Evolutionary conservation across 2,888 invertebrate species (phyloP).

Genomic region (Parnassius glacialis): DNA sequence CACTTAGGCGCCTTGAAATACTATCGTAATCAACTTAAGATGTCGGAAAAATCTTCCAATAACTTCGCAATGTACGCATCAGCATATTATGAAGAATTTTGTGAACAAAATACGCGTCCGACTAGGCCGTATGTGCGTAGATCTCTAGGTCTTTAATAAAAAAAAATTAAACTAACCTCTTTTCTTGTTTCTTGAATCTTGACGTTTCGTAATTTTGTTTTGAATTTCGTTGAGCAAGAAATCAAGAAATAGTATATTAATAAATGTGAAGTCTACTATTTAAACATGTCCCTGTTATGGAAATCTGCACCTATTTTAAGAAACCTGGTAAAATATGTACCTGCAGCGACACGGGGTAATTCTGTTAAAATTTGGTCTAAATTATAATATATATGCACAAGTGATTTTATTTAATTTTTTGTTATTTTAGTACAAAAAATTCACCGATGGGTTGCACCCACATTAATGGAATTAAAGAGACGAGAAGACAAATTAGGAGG

Average conservation of each 20-base stretch:
- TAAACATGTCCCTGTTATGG: slow-evolving; percentile 57
- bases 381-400: background rate
- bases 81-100: no score
- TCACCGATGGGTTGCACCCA: slow-evolving; percentile 86
- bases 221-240: background rate
- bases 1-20: no score
- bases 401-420: background rate
- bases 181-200: no score
- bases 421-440: slow-evolving; percentile 53
- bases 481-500: slow-evolving; percentile 82
- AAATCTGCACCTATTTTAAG: slow-evolving; percentile 51
- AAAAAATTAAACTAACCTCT: no score
- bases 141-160: no score
- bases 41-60: no score
- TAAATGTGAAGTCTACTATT: no score
- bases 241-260: no score
- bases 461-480: slow-evolving; percentile 81
- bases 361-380: background rate
- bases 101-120: no score
- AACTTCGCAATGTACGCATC: no score
- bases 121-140: no score
- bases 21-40: no score
- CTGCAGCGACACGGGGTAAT: slow-evolving; percentile 50
- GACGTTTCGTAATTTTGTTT: slow-evolving; percentile 3
- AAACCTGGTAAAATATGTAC: slow-evolving; percentile 44